Evolutionary conservation across 2,888 invertebrate species (phyloP).

Genomic region (Desoria tigrina): DNA sequence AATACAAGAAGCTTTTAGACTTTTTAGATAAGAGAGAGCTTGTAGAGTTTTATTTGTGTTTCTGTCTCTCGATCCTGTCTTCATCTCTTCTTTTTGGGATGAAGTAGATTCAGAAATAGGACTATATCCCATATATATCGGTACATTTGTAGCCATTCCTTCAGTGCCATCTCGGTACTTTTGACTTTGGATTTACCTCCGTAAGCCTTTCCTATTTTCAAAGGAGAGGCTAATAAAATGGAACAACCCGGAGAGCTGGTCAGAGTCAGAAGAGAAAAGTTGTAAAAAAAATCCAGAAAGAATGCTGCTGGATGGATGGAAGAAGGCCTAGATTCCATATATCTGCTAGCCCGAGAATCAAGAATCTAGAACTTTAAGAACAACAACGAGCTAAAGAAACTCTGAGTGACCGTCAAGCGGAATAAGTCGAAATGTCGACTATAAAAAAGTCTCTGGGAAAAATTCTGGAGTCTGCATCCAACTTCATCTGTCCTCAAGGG

Average conservation of each 20-base stretch:
- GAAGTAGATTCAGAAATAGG: neutral
- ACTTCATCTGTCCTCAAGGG: constrained; percentile 11
- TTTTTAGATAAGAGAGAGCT: neutral
- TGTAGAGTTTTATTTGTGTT: constrained; percentile 11
- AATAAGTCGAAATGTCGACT: constrained; percentile 14
- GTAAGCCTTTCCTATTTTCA: constrained; percentile 5
- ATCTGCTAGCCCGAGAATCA: neutral
- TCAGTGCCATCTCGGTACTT: neutral
- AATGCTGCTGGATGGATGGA: neutral
- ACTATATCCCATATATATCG: too few relatives aligned
- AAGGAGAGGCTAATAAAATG: neutral
- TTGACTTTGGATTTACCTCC: constrained; percentile 6
- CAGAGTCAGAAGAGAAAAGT: neutral
- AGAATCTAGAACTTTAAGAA: neutral
- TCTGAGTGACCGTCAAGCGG: constrained; percentile 16
- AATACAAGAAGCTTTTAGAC: constrained; percentile 6
- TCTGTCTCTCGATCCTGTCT: neutral
- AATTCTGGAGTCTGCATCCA: constrained; percentile 1
- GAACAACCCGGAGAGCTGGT: constrained; percentile 1
- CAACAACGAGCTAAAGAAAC: constrained; percentile 7
- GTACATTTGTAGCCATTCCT: neutral
- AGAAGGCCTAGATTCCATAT: neutral
- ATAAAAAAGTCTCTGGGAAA: neutral
- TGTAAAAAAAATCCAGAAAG: neutral
- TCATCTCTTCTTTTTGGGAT: neutral